A percentile compares a stretch with the other conserved stretches of the same genome.
phyloP scores from a whole-genome alignment of 2,888 invertebrate species.

The Coecobrya sp. region DNA sequence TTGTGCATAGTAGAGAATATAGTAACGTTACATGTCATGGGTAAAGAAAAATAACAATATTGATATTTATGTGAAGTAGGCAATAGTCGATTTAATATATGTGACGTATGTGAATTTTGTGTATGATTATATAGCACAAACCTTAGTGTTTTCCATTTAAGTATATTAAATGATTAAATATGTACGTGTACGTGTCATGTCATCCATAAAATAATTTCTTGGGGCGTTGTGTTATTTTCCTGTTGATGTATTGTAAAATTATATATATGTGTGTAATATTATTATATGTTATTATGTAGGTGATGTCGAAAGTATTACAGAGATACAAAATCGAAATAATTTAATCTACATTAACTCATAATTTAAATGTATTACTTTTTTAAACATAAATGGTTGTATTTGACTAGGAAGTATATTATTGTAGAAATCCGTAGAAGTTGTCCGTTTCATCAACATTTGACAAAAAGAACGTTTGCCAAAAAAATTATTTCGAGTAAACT shows the following conservation, averaged over 20 bases:
- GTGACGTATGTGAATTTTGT: background rate
- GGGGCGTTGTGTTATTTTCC: constrained; percentile 5
- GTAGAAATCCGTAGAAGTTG: background rate
- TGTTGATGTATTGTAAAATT: background rate
- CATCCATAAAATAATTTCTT: background rate
- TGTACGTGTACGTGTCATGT: background rate
- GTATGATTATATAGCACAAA: background rate
- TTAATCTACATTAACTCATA: background rate
- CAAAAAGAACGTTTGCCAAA: constrained; percentile 30
- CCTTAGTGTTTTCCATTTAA: background rate
- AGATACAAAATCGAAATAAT: background rate
- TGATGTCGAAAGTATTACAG: too few species aligned
- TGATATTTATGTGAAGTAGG: background rate
- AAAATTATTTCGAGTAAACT: constrained; percentile 1
- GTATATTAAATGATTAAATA: background rate
- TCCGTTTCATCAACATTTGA: background rate
- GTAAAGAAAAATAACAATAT: background rate
- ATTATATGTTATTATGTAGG: too few species aligned
- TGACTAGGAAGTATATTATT: background rate
- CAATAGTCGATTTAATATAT: too few species aligned
- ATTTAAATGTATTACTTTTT: background rate
- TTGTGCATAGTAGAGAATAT: background rate
- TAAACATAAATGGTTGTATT: background rate
- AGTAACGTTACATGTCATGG: background rate
- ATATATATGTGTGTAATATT: background rate